phyloP scores from a whole-genome alignment of 1,140 invertebrate species.

The Asobara japonica region DNA sequence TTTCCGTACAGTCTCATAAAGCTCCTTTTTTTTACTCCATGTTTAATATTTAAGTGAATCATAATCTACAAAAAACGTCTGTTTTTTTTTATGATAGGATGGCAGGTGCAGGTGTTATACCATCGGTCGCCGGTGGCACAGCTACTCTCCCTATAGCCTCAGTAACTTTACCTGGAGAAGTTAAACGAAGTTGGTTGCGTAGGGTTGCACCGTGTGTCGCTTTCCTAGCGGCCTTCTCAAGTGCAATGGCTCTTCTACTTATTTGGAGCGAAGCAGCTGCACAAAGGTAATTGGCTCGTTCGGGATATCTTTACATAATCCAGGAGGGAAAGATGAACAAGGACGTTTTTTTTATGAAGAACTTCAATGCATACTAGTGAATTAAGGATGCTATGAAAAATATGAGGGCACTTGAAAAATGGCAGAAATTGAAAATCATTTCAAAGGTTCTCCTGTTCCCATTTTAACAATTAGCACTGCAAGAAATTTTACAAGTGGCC shows the following conservation, averaged over 20 bases:
- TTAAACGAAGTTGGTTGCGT: conserved; percentile 55
- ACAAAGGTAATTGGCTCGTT: conserved; percentile 44
- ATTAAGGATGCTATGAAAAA: too few relatives aligned
- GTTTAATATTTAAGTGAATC: too few relatives aligned
- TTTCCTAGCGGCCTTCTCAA: conserved; percentile 61
- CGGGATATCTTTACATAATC: neutral
- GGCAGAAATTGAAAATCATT: too few relatives aligned
- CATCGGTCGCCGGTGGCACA: conserved; percentile 29
- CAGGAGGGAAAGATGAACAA: neutral
- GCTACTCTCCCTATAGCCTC: conserved; percentile 29
- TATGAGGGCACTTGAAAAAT: too few relatives aligned
- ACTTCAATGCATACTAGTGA: too few relatives aligned
- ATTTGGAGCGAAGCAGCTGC: conserved; percentile 61
- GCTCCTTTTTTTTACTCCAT: too few relatives aligned
- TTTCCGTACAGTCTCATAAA: too few relatives aligned
- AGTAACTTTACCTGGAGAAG: conserved; percentile 26
- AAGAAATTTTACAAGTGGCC: too few relatives aligned
- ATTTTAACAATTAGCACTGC: too few relatives aligned
- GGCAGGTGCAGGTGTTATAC: conserved; percentile 42
- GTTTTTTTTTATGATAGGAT: conserved; percentile 44
- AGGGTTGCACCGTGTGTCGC: conserved; percentile 57
- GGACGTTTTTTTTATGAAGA: too few relatives aligned
- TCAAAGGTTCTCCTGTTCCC: too few relatives aligned
- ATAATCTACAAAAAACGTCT: neutral
- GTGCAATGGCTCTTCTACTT: conserved; percentile 60